phyloP scores from a whole-genome alignment of 2,797 vertebrate genomes.

The Anguilla pacifica region DNA sequence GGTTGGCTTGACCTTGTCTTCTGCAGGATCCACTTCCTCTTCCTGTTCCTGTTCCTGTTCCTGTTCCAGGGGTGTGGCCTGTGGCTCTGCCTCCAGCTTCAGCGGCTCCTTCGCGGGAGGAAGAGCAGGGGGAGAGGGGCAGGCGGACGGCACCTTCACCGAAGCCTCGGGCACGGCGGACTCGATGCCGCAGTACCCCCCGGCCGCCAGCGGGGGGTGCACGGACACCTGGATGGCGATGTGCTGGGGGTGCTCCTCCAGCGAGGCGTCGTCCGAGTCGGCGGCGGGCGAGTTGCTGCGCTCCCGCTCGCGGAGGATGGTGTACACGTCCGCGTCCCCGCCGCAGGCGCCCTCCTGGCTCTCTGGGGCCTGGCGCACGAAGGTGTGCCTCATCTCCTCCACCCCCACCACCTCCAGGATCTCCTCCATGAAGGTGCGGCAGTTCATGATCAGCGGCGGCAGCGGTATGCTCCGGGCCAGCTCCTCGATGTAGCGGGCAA shows the following conservation, averaged over 20 bases:
- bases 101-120: constrained; percentile 46
- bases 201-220: constrained; percentile 76
- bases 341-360: constrained; percentile 71
- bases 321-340: constrained; percentile 78
- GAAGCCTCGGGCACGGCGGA: constrained; percentile 58
- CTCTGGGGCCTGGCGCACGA: constrained; percentile 82
- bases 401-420: constrained; percentile 96
- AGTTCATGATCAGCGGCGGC: constrained; percentile 98
- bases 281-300: constrained; percentile 84
- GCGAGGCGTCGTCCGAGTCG: constrained; percentile 88
- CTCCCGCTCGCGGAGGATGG: constrained; percentile 80
- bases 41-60: constrained; percentile 51
- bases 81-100: neutral
- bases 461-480: constrained; percentile 94
- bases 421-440: constrained; percentile 97
- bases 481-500: constrained; percentile 96
- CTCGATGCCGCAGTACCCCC: constrained; percentile 69
- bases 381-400: constrained; percentile 94
- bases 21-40: constrained; percentile 43
- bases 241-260: constrained; percentile 90
- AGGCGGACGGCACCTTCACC: constrained; percentile 57
- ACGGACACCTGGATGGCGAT: constrained; percentile 96
- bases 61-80: constrained; percentile 32
- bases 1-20: constrained; percentile 62
- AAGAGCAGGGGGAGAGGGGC: constrained; percentile 29